Base-by-base conservation (phyloP, 2,797 vertebrate species). In the Lepilemur septentrionalis region DNA sequence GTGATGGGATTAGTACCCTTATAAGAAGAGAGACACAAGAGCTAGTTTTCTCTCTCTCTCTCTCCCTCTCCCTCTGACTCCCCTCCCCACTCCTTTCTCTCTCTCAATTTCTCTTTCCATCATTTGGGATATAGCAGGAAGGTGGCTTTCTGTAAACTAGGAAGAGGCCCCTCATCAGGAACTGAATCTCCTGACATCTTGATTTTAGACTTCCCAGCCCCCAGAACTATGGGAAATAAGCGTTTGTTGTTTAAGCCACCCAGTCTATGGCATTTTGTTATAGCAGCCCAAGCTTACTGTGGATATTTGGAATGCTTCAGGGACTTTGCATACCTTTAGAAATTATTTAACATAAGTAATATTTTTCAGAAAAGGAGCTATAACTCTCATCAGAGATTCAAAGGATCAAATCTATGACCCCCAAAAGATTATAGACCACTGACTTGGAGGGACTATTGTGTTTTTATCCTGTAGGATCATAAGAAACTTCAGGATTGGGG, bases 381-480 rank as follows among this genome's bases (percentile, higher is more conserved):
- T 89, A 92, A 80, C 38, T 92, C 70, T 94, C n/a, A 90, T 72
- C 41, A 59, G n/a, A 95, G 57, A 85, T 57, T 96, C 50, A 82
- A 85, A 88, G 46, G 38, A 83, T n/a, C 38, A 73, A 88, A 95
- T 91, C 32, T 46, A 13, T 73, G 32, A 73, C 11, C 22, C 32
- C 57, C 76, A 63, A 65, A 88, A 92, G 15, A 81, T 72, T 76
- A 69, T 70, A 84, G n/a, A 93, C 30, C 41, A 72, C 46, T 81
- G 23, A 93, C 18, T 85, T 73, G 28, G 18, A 95, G 22, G 48
- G 30, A 78, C 80, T 15, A 4, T 85, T 83, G 20, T 86, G 15
- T 72, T 88, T 43, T 88, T 76, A 88, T 70, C 13, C 43, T 95
- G 3, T 81, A 75, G 69, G 18, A 91, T 35, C 52, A 55, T 5